Percentiles rank a stretch among this genome's conserved stretches.
These are phyloP conservation scores for Tribolium madens DNA, from an alignment of 1,140 invertebrate species.

Conservation along the genomic window DNA sequence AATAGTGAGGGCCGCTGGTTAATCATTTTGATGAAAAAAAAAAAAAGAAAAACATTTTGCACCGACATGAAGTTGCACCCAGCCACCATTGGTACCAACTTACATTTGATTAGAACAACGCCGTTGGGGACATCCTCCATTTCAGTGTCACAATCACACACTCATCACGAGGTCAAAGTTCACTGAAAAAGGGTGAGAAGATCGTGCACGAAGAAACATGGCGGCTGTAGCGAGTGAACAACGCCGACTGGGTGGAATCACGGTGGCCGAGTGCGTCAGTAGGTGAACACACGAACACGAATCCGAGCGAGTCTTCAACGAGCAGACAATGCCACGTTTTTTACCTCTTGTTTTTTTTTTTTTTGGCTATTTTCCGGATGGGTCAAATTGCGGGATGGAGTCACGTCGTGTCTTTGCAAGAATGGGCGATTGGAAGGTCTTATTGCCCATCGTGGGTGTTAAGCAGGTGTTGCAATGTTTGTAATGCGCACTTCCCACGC, in stretches of 20 bases:
- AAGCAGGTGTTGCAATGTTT: conserved; percentile 32
- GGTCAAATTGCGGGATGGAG: not conserved
- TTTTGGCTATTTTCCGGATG: not conserved
- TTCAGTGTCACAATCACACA: conserved; percentile 34
- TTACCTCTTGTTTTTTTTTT: not conserved
- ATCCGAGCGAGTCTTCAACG: conserved; percentile 9
- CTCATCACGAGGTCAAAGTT: conserved; percentile 17
- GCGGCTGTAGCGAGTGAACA: conserved; percentile 12
- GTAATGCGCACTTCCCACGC: conserved; percentile 37
- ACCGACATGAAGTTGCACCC: not conserved
- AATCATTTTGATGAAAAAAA: not conserved
- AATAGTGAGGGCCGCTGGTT: conserved; percentile 1
- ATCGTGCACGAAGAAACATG: conserved; percentile 36
- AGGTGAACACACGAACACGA: conserved; percentile 38
- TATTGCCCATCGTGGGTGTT: conserved; percentile 3
- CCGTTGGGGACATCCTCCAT: conserved; percentile 68
- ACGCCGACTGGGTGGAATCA: conserved; percentile 41
- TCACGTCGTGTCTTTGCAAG: not conserved
- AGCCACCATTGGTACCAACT: conserved; percentile 56
- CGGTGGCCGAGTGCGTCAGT: conserved; percentile 18
- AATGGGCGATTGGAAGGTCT: conserved; percentile 24
- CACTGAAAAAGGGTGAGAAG: conserved; percentile 10
- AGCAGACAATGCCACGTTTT: conserved; percentile 14
- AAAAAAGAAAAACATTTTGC: not conserved
- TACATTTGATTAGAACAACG: conserved; percentile 68